These are phyloP conservation scores for Cryptotis parvus DNA, from an alignment of 2,113 vertebrate species.

Conservation along the genomic window DNA sequence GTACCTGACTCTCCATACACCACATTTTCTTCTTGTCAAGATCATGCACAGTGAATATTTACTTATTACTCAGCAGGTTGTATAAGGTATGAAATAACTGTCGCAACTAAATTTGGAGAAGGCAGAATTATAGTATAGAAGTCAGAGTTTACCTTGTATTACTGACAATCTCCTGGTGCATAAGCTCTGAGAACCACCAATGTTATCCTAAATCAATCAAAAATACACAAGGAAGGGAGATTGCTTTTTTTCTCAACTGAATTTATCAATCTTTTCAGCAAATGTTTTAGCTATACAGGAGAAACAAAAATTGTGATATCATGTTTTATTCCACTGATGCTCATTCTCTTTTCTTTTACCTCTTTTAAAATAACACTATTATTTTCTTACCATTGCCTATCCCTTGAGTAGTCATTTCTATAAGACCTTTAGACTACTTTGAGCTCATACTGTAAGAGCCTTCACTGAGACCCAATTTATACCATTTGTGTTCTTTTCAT, in stretches of 20 bases:
- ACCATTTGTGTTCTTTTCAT: slow-evolving; percentile 50
- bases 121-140: too few relatives aligned
- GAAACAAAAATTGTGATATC: neutral
- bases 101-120: neutral
- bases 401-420: neutral
- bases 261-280: neutral
- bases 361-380: neutral
- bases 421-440: neutral
- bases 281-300: neutral
- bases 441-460: neutral
- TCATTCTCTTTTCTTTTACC: neutral
- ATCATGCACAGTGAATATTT: neutral
- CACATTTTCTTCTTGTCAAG: neutral
- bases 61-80: neutral
- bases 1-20: neutral
- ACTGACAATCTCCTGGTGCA: too few relatives aligned
- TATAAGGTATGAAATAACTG: neutral
- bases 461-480: slow-evolving; percentile 33
- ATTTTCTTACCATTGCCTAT: neutral
- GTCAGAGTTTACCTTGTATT: too few relatives aligned
- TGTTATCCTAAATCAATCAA: too few relatives aligned
- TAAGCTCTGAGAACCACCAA: too few relatives aligned
- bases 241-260: neutral
- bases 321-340: neutral
- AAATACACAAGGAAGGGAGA: neutral